Base-by-base conservation (phyloP, 2,113 vertebrate species). In the Corythaeola cristata region DNA sequence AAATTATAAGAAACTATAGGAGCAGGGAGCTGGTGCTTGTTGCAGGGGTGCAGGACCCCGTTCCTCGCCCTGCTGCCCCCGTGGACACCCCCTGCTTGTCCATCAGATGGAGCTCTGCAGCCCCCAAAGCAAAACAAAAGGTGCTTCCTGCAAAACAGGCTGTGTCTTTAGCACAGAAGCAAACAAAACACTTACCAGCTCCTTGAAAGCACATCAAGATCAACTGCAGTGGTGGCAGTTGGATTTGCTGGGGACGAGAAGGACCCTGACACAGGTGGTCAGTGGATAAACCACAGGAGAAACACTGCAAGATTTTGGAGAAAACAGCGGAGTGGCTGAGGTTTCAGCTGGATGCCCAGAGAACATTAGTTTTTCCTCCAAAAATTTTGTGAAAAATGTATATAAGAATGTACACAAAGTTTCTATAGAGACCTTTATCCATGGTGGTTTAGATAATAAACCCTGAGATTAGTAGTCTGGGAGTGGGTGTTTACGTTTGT, bases 201-300 rank as follows among this genome's bases (percentile, higher is more conserved):
- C 45, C 37, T 19, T 10, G 37, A 3, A 33, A 53, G 13, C 50
- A 15, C 62, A 32, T 12, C 41, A 26, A 3, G 27, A 6, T 2
- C 32, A 15, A 32, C 19, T 60, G 2, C 39, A 39, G 47, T 3
- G 0, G 0, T 2, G 64, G 15, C 1, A 6, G 37, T 3, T 8
- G 28, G 33, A 15, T 24, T 9, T 28, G 26, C 30, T 32, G 66
- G 39, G 39, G 47, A 63, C 1, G 0, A 39, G 28, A 19, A 45
- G 56, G 26, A 12, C 15, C 58, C 64, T 52, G 73, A 17, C 1
- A 21, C 3, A 33, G 35, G 21, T 33, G 60, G n/a, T 6, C 19
- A 27, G 59, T 3, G 39, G 27, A 10, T 9, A 5, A 5, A 8
- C 24, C 4, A 4, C 5, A 1, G 1, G 11, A 35, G 39, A 14